Evolutionary conservation across 2,888 invertebrate species (phyloP).

Genomic region (Leptinotarsa tumamoca): DNA sequence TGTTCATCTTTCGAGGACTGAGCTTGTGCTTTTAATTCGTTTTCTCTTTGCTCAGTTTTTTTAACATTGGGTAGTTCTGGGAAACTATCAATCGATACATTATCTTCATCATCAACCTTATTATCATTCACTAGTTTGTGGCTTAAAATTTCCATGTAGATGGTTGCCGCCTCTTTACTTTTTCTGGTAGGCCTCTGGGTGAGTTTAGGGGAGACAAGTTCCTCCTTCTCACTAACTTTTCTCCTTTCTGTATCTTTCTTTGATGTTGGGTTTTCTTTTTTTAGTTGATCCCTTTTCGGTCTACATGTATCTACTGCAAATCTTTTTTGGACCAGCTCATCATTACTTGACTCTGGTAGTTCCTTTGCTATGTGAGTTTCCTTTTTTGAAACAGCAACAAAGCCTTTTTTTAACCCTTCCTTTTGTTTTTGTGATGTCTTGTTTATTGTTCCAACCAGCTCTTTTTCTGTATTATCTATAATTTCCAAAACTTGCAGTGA

Average conservation of each 20-base stretch:
- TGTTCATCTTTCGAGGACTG: constrained; percentile 49
- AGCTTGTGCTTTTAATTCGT: constrained; percentile 69
- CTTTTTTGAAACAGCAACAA: too few relatives aligned
- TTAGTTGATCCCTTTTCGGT: constrained; percentile 46
- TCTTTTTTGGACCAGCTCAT: constrained; percentile 34
- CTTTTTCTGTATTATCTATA: not conserved
- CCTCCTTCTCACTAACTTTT: constrained; percentile 32
- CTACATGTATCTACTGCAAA: constrained; percentile 39
- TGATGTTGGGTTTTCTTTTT: constrained; percentile 32
- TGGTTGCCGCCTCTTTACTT: constrained; percentile 81
- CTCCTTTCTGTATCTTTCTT: constrained; percentile 34
- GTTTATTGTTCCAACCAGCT: too few relatives aligned
- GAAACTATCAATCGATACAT: constrained; percentile 75
- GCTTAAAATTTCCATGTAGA: constrained; percentile 80
- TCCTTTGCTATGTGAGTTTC: not conserved
- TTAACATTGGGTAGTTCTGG: constrained; percentile 76
- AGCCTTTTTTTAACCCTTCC: too few relatives aligned
- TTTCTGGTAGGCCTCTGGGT: constrained; percentile 72
- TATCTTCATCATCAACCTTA: constrained; percentile 74
- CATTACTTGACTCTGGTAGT: not conserved
- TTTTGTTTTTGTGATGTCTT: too few relatives aligned
- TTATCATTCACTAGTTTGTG: constrained; percentile 76
- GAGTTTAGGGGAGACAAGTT: constrained; percentile 19
- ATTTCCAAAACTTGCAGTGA: not conserved
- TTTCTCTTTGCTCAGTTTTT: constrained; percentile 72